Evolutionary conservation across 2,113 vertebrate genomes (phyloP).

Genomic region (Diglossa brunneiventris): DNA sequence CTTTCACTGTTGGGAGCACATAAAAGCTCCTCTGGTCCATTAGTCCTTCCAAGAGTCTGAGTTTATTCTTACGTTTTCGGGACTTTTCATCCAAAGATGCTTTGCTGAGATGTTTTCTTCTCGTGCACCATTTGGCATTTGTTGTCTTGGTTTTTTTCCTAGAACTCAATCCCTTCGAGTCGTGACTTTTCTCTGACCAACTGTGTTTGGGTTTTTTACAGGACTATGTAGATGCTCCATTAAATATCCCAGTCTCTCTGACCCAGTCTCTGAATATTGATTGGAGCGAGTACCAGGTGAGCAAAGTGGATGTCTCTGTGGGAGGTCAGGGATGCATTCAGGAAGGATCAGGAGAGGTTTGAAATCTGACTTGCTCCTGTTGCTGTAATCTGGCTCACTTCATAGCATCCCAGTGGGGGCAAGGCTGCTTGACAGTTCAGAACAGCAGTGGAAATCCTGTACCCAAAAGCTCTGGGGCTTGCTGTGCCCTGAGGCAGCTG

Average conservation of each 20-base stretch:
- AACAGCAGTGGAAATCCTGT: background rate
- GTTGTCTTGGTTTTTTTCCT: background rate
- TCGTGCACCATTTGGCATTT: background rate
- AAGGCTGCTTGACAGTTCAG: background rate
- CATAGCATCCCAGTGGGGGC: background rate
- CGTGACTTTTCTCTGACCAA: background rate
- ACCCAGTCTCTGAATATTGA: conserved; percentile 90
- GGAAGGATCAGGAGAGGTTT: background rate
- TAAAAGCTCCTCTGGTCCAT: background rate
- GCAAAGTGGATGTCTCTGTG: background rate
- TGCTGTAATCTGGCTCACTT: background rate
- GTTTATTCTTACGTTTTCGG: background rate
- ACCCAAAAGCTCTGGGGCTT: background rate
- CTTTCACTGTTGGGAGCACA: background rate
- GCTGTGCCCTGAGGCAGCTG: background rate
- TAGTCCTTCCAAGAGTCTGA: background rate
- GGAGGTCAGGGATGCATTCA: background rate
- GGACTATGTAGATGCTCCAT: conserved; percentile 96
- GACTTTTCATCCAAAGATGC: background rate
- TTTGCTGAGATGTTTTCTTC: background rate
- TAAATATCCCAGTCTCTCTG: conserved; percentile 90
- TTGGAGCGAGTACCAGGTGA: conserved; percentile 97
- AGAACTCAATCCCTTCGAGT: background rate
- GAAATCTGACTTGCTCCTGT: background rate
- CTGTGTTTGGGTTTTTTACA: conserved; percentile 48